Conservation (phyloP, 2,888 invertebrate genomes). For the Carterocephalus palaemon region DNA sequence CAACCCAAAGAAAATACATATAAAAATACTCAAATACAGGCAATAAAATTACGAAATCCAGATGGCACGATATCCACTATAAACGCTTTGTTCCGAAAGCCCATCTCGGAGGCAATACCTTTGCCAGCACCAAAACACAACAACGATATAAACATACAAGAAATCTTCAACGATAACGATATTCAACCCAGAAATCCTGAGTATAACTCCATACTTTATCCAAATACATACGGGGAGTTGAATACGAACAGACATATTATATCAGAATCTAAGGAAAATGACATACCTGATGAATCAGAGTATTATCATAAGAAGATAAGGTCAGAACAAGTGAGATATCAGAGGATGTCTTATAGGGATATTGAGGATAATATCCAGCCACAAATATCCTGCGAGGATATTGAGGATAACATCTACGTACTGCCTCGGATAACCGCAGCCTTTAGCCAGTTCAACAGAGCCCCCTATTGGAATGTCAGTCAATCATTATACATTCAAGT, state of each 20-base stretch:
- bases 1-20: conserved; percentile 26
- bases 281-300: conserved; percentile 28
- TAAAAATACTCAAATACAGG: conserved; percentile 34
- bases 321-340: conserved; percentile 41
- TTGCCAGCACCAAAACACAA: conserved; percentile 20
- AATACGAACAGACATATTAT: conserved; percentile 3
- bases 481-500: conserved; percentile 53
- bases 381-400: conserved; percentile 39
- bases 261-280: conserved; percentile 15
- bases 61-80: conserved; percentile 53
- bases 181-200: conserved; percentile 21
- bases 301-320: conserved; percentile 54
- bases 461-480: conserved; percentile 33
- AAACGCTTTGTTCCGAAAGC: conserved; percentile 51
- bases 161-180: conserved; percentile 37
- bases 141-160: conserved; percentile 38
- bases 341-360: conserved; percentile 21
- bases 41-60: conserved; percentile 40
- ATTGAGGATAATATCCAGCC: conserved; percentile 39
- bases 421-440: conserved; percentile 53
- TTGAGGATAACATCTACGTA: conserved; percentile 21
- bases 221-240: conserved; percentile 23
- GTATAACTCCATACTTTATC: conserved; percentile 7
- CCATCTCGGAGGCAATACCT: too few species aligned
- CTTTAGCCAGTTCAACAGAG: conserved; percentile 46